Evolutionary conservation across 2,797 vertebrate genomes (phyloP).

Genomic region (Lophius americanus): DNA sequence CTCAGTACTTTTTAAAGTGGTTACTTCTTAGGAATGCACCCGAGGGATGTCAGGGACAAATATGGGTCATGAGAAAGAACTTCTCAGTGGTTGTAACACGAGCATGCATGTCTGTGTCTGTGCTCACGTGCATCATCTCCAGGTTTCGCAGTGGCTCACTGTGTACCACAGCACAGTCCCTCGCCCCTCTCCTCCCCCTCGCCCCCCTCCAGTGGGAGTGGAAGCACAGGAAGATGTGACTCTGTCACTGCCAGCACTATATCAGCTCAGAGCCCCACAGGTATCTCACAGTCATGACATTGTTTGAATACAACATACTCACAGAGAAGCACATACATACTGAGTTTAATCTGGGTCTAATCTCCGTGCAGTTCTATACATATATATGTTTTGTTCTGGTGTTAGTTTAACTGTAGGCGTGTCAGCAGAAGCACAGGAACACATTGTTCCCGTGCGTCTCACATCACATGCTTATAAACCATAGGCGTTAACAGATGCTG

Average conservation of each 20-base stretch:
- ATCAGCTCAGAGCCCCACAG: constrained; percentile 90
- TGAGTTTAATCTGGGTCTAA: background rate
- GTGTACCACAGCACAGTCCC: constrained; percentile 87
- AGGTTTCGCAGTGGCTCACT: constrained; percentile 98
- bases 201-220: constrained; percentile 85
- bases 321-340: background rate
- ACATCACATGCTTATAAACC: background rate
- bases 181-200: constrained; percentile 88
- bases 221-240: constrained; percentile 87
- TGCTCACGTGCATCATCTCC: constrained; percentile 25
- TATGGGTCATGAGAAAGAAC: background rate
- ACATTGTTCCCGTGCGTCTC: background rate
- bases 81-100: constrained; percentile 12
- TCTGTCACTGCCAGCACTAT: constrained; percentile 85
- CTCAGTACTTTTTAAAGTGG: too few relatives aligned
- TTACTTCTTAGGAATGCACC: background rate
- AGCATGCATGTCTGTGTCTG: constrained; percentile 12
- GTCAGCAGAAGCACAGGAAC: too few relatives aligned
- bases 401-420: too few relatives aligned
- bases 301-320: background rate
- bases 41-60: background rate
- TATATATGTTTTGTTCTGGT: too few relatives aligned
- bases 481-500: background rate
- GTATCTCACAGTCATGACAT: constrained; percentile 69
- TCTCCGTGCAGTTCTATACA: background rate